These are phyloP conservation scores for Allobates femoralis DNA, from an alignment of 2,797 vertebrate species.

Conservation along the genomic window DNA sequence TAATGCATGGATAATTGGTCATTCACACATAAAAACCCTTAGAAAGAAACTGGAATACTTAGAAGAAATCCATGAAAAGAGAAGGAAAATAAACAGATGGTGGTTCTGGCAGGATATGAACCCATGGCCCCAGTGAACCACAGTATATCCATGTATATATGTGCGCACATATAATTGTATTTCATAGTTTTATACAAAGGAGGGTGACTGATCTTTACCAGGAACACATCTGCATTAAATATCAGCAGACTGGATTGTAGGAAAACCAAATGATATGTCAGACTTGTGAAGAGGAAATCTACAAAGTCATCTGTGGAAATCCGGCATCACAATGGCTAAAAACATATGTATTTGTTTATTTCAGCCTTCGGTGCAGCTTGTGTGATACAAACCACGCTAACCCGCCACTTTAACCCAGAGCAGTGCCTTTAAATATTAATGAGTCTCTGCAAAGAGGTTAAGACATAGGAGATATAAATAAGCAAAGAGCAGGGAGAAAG, in stretches of 20 bases:
- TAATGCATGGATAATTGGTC: neutral
- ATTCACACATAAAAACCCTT: neutral
- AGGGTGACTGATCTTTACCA: neutral
- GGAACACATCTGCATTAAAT: neutral
- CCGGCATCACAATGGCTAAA: neutral
- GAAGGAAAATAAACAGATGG: slow-evolving; percentile 10
- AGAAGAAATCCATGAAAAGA: neutral
- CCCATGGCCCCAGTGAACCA: neutral
- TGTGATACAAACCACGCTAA: neutral
- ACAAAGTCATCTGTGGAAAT: neutral
- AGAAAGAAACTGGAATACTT: neutral
- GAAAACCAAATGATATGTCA: neutral
- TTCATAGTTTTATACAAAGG: neutral
- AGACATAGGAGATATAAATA: slow-evolving; percentile 43
- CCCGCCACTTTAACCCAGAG: slow-evolving; percentile 10
- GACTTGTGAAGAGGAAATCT: neutral
- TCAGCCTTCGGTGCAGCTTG: neutral
- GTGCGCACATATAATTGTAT: neutral
- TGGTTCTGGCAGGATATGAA: slow-evolving; percentile 14
- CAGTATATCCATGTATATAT: neutral
- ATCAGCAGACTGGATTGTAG: neutral
- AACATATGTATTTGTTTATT: neutral
- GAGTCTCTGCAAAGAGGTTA: slow-evolving; percentile 34
- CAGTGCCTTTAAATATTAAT: slow-evolving; percentile 16
- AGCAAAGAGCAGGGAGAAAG: slow-evolving; percentile 37